phyloP scores from a whole-genome alignment of 2,113 vertebrate species.

The Protobothrops flavoviridis region DNA sequence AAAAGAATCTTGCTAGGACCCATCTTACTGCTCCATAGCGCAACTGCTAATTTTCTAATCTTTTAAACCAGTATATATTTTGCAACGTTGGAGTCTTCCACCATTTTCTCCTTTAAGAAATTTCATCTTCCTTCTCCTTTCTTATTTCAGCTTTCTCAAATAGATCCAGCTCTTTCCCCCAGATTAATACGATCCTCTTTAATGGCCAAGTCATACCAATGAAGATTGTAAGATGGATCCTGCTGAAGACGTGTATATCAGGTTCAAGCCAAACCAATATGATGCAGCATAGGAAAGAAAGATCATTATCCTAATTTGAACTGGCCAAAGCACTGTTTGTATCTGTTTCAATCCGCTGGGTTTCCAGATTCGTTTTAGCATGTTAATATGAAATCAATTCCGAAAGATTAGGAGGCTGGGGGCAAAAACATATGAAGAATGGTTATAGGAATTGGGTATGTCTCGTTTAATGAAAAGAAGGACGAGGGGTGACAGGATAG shows the following conservation, averaged over 20 bases:
- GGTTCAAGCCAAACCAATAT: not conserved
- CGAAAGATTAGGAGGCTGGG: not conserved
- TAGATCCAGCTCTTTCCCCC: not conserved
- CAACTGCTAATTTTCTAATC: not conserved
- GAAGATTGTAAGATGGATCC: not conserved
- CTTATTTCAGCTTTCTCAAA: not conserved
- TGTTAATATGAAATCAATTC: not conserved
- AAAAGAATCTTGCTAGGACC: not conserved
- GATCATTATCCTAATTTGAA: not conserved
- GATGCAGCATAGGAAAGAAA: not conserved
- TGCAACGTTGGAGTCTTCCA: not conserved
- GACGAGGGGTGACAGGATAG: not conserved
- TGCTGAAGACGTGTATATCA: not conserved
- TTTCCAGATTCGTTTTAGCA: not conserved
- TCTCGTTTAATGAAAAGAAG: not conserved
- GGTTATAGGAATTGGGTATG: not conserved
- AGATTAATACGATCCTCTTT: not conserved
- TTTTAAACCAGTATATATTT: not conserved
- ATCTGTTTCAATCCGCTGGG: not conserved
- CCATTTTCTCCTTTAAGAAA: constrained; percentile 25
- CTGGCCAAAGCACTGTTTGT: not conserved
- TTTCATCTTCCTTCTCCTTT: not conserved
- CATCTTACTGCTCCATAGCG: not conserved
- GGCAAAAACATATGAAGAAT: not conserved
- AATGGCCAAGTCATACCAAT: not conserved